Evolutionary conservation across 2,888 invertebrate species (phyloP).

Genomic region (Camponotus fellah): DNA sequence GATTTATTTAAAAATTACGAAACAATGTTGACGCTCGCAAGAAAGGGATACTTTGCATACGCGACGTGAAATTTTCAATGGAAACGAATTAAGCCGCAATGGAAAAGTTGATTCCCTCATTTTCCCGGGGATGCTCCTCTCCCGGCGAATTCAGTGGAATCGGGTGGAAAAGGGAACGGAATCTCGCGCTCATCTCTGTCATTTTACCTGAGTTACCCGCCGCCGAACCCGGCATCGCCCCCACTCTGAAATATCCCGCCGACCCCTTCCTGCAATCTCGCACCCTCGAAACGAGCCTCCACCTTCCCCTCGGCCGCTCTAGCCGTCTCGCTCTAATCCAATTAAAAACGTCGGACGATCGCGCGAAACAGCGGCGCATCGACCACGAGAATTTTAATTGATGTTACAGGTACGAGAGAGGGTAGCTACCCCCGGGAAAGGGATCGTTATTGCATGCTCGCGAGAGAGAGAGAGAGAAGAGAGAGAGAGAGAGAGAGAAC

Average conservation of each 20-base stretch:
- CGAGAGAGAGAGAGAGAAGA: slow-evolving; percentile 6
- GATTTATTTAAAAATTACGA: background rate
- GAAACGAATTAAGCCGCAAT: slow-evolving; percentile 23
- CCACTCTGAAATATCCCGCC: slow-evolving; percentile 64
- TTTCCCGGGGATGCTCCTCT: slow-evolving; percentile 61
- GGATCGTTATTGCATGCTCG: slow-evolving; percentile 49
- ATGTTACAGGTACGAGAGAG: slow-evolving; percentile 81
- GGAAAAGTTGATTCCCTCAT: slow-evolving; percentile 57
- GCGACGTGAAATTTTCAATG: slow-evolving; percentile 53
- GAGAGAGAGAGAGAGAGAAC: slow-evolving; percentile 20
- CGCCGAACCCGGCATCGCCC: slow-evolving; percentile 47
- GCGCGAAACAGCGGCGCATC: slow-evolving; percentile 82
- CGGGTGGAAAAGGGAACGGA: slow-evolving; percentile 27
- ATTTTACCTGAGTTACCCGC: slow-evolving; percentile 65
- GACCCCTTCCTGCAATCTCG: slow-evolving; percentile 77
- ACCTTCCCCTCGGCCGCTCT: slow-evolving; percentile 67
- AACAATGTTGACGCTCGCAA: background rate
- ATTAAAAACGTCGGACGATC: slow-evolving; percentile 84
- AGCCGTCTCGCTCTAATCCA: slow-evolving; percentile 83
- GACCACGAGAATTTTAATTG: slow-evolving; percentile 84
- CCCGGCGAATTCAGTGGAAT: slow-evolving; percentile 62
- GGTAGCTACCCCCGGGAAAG: slow-evolving; percentile 45
- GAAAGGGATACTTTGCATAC: background rate
- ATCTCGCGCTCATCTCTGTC: slow-evolving; percentile 68
- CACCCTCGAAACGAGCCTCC: slow-evolving; percentile 67